Evolutionary conservation across 2,888 invertebrate species (phyloP).

Genomic region (Ophion costatus): DNA sequence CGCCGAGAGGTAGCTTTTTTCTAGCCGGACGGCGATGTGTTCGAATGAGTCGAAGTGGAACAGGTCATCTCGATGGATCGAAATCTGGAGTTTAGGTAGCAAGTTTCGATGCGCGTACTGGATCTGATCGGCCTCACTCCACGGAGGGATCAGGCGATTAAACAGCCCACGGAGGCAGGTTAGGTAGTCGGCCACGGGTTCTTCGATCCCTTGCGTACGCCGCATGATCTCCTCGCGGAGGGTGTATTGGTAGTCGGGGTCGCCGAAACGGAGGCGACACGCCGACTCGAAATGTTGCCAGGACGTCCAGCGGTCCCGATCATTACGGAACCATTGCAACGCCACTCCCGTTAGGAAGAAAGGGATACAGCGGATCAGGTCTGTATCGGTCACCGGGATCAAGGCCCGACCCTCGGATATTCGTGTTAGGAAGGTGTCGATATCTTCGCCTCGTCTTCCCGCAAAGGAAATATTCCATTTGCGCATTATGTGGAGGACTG

Average conservation of each 20-base stretch:
- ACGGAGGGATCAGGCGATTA: neutral
- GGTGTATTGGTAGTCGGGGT: slow-evolving; percentile 30
- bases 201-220: slow-evolving; percentile 24
- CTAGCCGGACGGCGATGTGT: neutral
- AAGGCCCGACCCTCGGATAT: slow-evolving; percentile 6
- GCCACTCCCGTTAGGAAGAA: slow-evolving; percentile 42
- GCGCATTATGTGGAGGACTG: neutral
- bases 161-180: slow-evolving; percentile 17
- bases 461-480: slow-evolving; percentile 42
- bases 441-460: slow-evolving; percentile 1
- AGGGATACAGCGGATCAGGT: slow-evolving; percentile 28
- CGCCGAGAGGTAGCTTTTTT: neutral
- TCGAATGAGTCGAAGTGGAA: slow-evolving; percentile 11
- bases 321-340: slow-evolving; percentile 30
- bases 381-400: neutral
- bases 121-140: slow-evolving; percentile 16
- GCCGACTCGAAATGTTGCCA: slow-evolving; percentile 14
- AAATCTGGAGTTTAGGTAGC: neutral
- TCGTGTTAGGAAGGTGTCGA: slow-evolving; percentile 17
- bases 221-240: slow-evolving; percentile 26
- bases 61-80: slow-evolving; percentile 3
- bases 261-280: slow-evolving; percentile 9
- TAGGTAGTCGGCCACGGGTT: slow-evolving; percentile 15
- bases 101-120: slow-evolving; percentile 18
- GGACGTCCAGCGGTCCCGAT: slow-evolving; percentile 4